Conservation (phyloP, 2,113 vertebrate genomes). For the Heterotilapia buettikoferi region DNA sequence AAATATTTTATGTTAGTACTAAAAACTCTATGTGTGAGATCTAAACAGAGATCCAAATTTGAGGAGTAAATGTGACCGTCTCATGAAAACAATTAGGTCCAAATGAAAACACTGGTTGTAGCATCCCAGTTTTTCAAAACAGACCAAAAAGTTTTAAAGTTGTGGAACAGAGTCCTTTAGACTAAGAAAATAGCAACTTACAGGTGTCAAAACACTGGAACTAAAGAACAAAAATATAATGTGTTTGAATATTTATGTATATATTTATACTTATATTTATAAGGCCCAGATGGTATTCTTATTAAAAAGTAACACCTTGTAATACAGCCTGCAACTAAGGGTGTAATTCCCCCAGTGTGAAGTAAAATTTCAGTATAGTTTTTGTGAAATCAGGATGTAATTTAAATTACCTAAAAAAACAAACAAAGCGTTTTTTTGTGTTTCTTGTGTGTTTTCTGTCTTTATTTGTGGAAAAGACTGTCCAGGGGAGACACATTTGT, state of each 20-base stretch:
- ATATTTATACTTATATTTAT: neutral
- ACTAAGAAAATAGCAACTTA: neutral
- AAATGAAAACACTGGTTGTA: neutral
- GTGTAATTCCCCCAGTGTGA: neutral
- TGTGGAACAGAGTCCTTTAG: neutral
- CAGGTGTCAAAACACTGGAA: neutral
- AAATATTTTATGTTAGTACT: neutral
- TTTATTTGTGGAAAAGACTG: too few relatives aligned
- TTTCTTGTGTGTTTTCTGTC: too few relatives aligned
- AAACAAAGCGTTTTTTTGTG: too few relatives aligned
- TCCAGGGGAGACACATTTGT: too few relatives aligned
- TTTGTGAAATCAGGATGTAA: neutral
- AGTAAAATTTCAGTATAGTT: neutral
- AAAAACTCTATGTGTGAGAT: neutral
- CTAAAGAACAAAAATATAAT: neutral
- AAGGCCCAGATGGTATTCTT: neutral
- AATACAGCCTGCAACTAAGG: neutral
- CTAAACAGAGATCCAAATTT: neutral
- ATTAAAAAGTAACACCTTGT: neutral
- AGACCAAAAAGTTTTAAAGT: neutral
- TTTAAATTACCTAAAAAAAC: too few relatives aligned
- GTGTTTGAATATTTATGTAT: neutral
- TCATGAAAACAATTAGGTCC: accelerated
- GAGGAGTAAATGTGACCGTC: neutral
- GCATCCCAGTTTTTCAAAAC: neutral